Base-by-base conservation (phyloP, 2,888 invertebrate genomes). In the Drosophila vallismaia region DNA sequence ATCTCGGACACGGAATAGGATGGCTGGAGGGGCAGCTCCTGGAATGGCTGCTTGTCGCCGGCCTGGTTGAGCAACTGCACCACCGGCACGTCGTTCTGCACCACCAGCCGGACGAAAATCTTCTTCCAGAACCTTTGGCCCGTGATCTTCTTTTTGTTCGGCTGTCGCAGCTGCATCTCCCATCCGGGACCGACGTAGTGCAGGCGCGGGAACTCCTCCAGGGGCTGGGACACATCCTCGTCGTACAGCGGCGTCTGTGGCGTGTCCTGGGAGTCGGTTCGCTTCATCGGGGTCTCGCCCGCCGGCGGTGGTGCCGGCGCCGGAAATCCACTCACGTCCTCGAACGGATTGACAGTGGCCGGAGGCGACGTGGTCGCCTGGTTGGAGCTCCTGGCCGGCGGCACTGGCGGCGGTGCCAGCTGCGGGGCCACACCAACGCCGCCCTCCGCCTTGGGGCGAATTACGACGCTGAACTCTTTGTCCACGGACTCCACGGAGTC, bases 41-140 rank as follows among this genome's bases (percentile, higher is more conserved):
- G 98, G 92, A 98, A 97, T 0, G 98, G 96, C 91, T 98, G 97
- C 91, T 96, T 96, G 90, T 98, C 97, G 1, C 94, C 94, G 56
- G 95, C 94, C 78, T 95, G 94, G 91, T 97, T 96, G 89, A 94
- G 96, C 62, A 99, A 93, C 91, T 98, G 97, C 67, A 99, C 93
- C 46, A 96, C 95, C 0, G 97, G 96, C 85, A 94, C 95, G 88
- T 97, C 97, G 58, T 94, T 95, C 90, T 96, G 96, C 81, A 93
- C 92, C 9, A 95, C 94, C 60, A 99, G 90, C 63, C 95, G 95
- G 5, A 99, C 96, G 91, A 95, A 98, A 62, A 98, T 96, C 91
- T 99, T 98, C 93, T 99, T 99, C 99, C 99, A 99, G 92, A 97
- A 98, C 79, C 97, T 93, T 90, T 97, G 97, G 0, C 97, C 97